Evolutionary conservation across 2,113 vertebrate genomes (phyloP).

Genomic region (Oenanthe oenanthe): DNA sequence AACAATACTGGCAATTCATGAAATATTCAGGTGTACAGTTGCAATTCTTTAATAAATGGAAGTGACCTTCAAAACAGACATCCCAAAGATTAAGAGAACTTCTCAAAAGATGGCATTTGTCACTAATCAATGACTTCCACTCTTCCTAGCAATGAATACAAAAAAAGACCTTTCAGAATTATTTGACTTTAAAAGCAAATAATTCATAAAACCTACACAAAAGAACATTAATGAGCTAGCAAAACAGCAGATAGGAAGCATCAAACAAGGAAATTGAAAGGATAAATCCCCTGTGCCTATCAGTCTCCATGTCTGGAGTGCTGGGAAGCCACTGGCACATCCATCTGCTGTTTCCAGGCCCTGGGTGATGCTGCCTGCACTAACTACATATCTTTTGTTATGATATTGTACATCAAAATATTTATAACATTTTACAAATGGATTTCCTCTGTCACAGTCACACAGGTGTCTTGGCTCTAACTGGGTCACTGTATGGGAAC

Average conservation of each 20-base stretch:
- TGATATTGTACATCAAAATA: not conserved
- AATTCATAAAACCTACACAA: not conserved
- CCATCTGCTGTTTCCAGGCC: not conserved
- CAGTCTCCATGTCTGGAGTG: not conserved
- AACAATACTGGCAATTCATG: constrained; percentile 21
- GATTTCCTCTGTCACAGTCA: constrained; percentile 11
- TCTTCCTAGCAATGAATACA: constrained; percentile 46
- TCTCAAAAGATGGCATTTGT: constrained; percentile 59
- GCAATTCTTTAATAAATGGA: constrained; percentile 41
- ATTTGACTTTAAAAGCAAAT: not conserved
- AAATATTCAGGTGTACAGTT: constrained; percentile 45
- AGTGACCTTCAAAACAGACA: constrained; percentile 66
- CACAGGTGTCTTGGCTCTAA: constrained; percentile 15
- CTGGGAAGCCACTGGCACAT: not conserved
- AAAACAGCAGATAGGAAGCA: not conserved
- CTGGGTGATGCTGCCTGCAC: not conserved
- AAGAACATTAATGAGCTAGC: constrained; percentile 13
- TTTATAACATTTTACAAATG: not conserved
- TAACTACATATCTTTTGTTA: not conserved
- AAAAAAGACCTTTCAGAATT: constrained; percentile 47
- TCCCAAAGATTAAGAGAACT: constrained; percentile 55
- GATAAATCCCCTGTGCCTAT: not conserved
- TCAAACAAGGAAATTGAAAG: not conserved
- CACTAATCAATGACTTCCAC: constrained; percentile 59
- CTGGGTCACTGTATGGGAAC: constrained; percentile 37